Evolutionary conservation across 2,888 invertebrate species (phyloP).

Genomic region (Scotopteryx bipunctaria): DNA sequence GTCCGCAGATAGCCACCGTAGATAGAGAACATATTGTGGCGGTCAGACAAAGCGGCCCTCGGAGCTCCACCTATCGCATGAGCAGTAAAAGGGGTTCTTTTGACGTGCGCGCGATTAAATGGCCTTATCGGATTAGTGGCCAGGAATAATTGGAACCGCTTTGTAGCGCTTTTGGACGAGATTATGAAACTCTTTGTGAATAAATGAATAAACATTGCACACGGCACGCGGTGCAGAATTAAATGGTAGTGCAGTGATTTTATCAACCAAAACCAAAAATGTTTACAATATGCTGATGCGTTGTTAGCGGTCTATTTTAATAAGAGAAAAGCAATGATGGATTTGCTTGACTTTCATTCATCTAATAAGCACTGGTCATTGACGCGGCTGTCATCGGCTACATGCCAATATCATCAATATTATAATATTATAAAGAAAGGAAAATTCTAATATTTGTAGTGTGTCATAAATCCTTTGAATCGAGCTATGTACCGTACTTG

Average conservation of each 20-base stretch:
- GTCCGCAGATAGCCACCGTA: background rate
- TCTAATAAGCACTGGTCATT: too few species aligned
- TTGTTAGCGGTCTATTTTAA: too few species aligned
- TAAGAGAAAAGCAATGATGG: too few species aligned
- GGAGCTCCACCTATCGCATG: slow-evolving; percentile 29
- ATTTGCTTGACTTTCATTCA: too few species aligned
- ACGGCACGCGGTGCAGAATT: slow-evolving; percentile 9
- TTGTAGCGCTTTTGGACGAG: slow-evolving; percentile 20
- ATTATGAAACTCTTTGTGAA: slow-evolving; percentile 28
- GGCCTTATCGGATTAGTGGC: slow-evolving; percentile 37
- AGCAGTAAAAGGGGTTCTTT: slow-evolving; percentile 40
- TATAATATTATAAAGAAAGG: too few species aligned
- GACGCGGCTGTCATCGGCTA: too few species aligned
- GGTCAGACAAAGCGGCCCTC: slow-evolving; percentile 40
- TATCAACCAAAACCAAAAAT: slow-evolving; percentile 18
- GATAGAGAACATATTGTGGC: slow-evolving; percentile 18
- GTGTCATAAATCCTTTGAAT: slow-evolving; percentile 7
- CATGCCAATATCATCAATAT: too few species aligned
- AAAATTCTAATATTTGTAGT: too few species aligned
- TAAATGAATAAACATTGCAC: slow-evolving; percentile 25
- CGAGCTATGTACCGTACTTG: background rate
- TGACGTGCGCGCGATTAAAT: slow-evolving; percentile 36
- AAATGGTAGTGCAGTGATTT: slow-evolving; percentile 21
- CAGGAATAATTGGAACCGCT: slow-evolving; percentile 32
- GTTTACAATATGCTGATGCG: too few species aligned